These are phyloP conservation scores for Muscicapa comitata DNA, from an alignment of 2,797 vertebrate genomes.

Conservation along the genomic window DNA sequence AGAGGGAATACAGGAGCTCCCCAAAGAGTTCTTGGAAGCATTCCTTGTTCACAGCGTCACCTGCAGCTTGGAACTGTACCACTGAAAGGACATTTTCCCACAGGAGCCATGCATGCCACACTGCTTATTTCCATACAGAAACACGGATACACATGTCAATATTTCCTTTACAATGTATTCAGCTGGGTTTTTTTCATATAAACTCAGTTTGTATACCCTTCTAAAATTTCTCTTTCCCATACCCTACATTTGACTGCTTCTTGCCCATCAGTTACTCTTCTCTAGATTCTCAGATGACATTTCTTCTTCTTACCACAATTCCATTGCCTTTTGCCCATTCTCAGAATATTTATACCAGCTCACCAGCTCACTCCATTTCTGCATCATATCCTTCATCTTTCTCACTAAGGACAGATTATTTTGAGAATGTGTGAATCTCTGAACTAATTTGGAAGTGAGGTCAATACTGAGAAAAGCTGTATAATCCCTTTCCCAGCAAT, in stretches of 20 bases:
- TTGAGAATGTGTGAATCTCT: conserved; percentile 31
- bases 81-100: not conserved
- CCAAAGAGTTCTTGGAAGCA: not conserved
- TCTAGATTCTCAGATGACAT: not conserved
- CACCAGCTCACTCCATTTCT: not conserved
- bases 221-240: not conserved
- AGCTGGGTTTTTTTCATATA: not conserved
- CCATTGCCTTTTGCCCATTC: not conserved
- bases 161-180: not conserved
- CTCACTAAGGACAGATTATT: conserved; percentile 1
- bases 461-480: conserved; percentile 8
- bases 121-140: not conserved
- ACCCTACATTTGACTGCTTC: not conserved
- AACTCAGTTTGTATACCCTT: not conserved
- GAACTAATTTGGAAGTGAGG: conserved; percentile 23
- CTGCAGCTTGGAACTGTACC: not conserved
- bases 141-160: not conserved
- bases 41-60: not conserved
- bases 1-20: not conserved
- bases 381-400: not conserved
- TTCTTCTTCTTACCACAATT: not conserved
- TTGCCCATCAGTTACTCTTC: not conserved
- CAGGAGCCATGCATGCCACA: rapidly evolving
- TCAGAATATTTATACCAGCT: not conserved
- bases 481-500: not conserved